phyloP scores from a whole-genome alignment of 2,888 invertebrate species.

The Leptopterna dolabrata region DNA sequence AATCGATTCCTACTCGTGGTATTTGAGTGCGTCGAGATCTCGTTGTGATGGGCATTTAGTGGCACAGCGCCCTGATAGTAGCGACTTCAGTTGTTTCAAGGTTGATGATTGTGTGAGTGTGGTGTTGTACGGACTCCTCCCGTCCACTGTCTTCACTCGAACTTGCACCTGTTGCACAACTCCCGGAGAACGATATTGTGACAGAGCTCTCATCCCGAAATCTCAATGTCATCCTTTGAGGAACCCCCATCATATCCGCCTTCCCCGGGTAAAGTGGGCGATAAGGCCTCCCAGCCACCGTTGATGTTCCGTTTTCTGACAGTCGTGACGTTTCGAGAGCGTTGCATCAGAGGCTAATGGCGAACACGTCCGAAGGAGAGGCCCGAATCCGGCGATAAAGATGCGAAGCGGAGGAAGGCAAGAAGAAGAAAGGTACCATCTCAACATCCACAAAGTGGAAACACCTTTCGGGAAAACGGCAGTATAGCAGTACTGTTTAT shows the following conservation, averaged over 20 bases:
- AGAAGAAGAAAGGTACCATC: not conserved
- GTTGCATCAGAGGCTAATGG: conserved; percentile 39
- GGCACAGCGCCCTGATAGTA: no score
- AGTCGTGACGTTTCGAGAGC: conserved; percentile 34
- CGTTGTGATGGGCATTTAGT: no score
- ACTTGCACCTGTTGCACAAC: no score
- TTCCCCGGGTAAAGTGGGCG: not conserved
- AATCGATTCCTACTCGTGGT: no score
- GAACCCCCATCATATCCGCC: not conserved
- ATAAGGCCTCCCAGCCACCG: conserved; percentile 7
- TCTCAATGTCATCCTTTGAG: not conserved
- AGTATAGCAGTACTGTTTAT: conserved; percentile 43
- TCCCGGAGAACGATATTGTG: not conserved
- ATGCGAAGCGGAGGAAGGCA: not conserved
- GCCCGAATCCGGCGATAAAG: conserved; percentile 15
- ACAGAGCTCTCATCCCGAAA: not conserved
- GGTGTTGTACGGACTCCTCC: no score
- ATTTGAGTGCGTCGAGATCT: no score
- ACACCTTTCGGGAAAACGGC: not conserved
- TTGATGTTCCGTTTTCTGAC: conserved; percentile 29
- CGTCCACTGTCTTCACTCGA: no score
- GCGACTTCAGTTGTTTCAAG: no score
- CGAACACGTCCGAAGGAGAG: conserved; percentile 29
- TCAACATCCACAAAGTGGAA: not conserved
- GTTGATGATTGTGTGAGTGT: no score